Percentiles rank a stretch among this genome's conserved stretches.
phyloP scores from a whole-genome alignment of 2,888 invertebrate species.

The Anoplius nigerrimus region DNA sequence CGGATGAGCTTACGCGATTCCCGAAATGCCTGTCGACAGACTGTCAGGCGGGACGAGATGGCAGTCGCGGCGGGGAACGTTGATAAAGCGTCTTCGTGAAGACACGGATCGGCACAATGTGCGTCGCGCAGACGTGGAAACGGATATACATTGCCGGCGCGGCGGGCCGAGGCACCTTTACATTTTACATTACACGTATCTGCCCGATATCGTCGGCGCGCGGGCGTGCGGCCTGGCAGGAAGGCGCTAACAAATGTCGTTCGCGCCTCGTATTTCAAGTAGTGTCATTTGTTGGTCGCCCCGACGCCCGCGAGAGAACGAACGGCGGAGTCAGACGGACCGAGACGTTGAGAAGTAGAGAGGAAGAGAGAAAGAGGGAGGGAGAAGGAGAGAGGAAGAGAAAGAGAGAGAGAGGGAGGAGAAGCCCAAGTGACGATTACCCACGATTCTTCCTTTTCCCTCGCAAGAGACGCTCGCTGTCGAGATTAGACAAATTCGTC shows the following conservation, averaged over 20 bases:
- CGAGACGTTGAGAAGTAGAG: no score
- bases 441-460: no score
- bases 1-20: no score
- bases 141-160: neutral
- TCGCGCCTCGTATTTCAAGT: conserved; percentile 47
- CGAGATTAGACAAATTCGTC: no score
- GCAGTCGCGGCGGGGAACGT: no score
- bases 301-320: conserved; percentile 19
- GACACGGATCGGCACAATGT: no score
- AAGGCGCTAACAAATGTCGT: conserved; percentile 47
- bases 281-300: conserved; percentile 28
- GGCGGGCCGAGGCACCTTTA: conserved; percentile 1
- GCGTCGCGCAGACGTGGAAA: no score
- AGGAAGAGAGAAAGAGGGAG: neutral
- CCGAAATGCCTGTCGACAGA: no score
- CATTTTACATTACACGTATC: conserved; percentile 16
- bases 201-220: conserved; percentile 31
- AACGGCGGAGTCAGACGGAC: conserved; percentile 11
- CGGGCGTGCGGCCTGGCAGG: conserved; percentile 32
- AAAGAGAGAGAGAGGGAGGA: neutral
- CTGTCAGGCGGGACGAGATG: no score
- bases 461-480: no score
- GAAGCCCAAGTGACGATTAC: no score
- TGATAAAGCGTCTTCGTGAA: no score
- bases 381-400: neutral